Conservation (phyloP, 2,113 vertebrate genomes). For the Astatoreochromis straeleni region DNA sequence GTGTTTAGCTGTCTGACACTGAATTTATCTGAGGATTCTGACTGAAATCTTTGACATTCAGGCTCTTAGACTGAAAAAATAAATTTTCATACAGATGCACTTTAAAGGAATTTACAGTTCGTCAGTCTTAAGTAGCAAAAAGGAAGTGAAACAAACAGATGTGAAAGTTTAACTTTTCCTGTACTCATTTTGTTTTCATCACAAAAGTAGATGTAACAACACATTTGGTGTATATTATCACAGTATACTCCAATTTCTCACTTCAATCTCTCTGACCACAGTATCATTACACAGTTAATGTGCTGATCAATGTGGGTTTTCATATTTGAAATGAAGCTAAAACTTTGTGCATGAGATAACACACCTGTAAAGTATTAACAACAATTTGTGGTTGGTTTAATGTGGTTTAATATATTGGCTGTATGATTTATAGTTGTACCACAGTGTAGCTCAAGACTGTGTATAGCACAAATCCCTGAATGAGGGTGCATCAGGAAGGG, state of each 20-base stretch:
- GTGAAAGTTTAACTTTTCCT: neutral
- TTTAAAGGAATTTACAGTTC: neutral
- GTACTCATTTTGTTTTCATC: neutral
- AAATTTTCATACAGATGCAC: no score
- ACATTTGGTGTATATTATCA: neutral
- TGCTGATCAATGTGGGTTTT: neutral
- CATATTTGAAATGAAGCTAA: neutral
- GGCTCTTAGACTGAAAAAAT: no score
- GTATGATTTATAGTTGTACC: neutral
- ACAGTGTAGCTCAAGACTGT: neutral
- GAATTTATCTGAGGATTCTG: no score
- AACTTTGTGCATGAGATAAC: neutral
- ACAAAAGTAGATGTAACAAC: neutral
- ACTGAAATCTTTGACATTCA: no score
- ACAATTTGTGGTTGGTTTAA: neutral
- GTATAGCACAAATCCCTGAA: neutral
- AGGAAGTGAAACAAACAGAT: neutral
- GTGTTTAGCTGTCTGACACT: no score
- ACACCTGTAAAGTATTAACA: neutral
- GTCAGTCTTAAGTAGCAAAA: neutral
- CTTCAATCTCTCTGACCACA: neutral
- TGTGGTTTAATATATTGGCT: neutral
- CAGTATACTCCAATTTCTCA: neutral
- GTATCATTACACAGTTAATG: neutral
- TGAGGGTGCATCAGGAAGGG: rapidly evolving